Evolutionary conservation across 1,140 invertebrate species (phyloP), one percentile per base, ranked within the genome.

Genomic region (Ctenoplectra terminalis): DNA sequence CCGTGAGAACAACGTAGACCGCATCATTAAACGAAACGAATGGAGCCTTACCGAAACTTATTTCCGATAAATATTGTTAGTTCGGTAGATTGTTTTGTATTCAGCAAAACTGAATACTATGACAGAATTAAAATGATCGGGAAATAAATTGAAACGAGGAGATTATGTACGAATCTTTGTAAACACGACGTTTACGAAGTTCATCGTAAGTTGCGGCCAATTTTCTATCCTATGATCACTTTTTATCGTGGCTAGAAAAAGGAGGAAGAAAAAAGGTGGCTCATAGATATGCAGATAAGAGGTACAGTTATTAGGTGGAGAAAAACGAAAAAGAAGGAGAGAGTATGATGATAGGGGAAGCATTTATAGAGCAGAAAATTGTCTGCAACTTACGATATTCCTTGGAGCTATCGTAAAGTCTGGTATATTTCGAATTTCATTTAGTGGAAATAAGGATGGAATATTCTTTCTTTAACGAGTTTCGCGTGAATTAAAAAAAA

Each of bases 281-380:
- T 46, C 23, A 37, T 72, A 67, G 29, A 78, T 48, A 70, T 70
- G 75, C 29, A 60, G 64, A 69, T 77, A 69, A 77, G 40, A n/a
- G 6, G 64, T 40, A 20, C 61, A 76, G 34, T 66, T 75, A 63
- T 52, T 66, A 76, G 61, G 17, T 43, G 13, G 3, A 1, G 11
- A 20, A 29, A 11, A 75, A 34, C 11, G 31, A 48, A 43, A 60
- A 46, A 20, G 37, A 69, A 46, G 13, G 20, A 29, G 43, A 56
- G 2, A n/a, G 6, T 9, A 17, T n/a, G 64, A 26, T 58, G 23
- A 34, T 13, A 11, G 46, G 58, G 43, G 11, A 9, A 37, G 54
- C 31, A 76, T 26, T 66, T 76, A 54, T 37, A 64, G n/a, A 48
- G 46, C 31, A 75, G 73, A 64, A 77, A 77, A 69, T 69, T 40